Evolutionary conservation across 2,888 invertebrate genomes (phyloP).

Genomic region (Hydraecia micacea): DNA sequence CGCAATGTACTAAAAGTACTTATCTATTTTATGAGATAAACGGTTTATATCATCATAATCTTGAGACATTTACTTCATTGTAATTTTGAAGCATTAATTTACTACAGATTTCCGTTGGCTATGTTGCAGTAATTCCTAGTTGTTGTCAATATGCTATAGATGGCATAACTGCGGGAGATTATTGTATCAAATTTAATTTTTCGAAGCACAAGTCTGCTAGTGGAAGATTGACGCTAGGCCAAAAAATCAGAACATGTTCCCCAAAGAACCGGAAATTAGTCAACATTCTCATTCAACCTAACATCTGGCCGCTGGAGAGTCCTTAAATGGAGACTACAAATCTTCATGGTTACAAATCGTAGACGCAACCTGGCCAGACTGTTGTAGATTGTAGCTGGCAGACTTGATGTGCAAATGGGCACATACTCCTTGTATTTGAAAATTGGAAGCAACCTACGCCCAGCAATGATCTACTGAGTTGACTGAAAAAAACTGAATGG

Average conservation of each 20-base stretch:
- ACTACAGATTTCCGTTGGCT: not conserved
- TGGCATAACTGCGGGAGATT: too few relatives aligned
- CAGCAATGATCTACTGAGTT: not conserved
- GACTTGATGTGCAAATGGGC: not conserved
- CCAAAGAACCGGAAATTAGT: not conserved
- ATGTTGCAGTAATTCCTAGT: not conserved
- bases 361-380: not conserved
- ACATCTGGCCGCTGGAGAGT: not conserved
- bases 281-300: not conserved
- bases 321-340: not conserved
- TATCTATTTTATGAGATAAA: constrained; percentile 42
- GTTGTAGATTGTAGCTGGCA: not conserved
- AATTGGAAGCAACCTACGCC: not conserved
- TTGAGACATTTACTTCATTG: constrained; percentile 13
- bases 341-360: not conserved
- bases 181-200: not conserved
- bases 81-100: constrained; percentile 1
- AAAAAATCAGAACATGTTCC: not conserved
- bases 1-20: constrained; percentile 16
- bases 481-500: not conserved
- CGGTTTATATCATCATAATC: constrained; percentile 26
- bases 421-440: not conserved
- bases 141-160: not conserved
- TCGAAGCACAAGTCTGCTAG: not conserved
- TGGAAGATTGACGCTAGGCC: not conserved